Base-by-base conservation (phyloP, 2,797 vertebrate genomes). In the Meda fulgida region DNA sequence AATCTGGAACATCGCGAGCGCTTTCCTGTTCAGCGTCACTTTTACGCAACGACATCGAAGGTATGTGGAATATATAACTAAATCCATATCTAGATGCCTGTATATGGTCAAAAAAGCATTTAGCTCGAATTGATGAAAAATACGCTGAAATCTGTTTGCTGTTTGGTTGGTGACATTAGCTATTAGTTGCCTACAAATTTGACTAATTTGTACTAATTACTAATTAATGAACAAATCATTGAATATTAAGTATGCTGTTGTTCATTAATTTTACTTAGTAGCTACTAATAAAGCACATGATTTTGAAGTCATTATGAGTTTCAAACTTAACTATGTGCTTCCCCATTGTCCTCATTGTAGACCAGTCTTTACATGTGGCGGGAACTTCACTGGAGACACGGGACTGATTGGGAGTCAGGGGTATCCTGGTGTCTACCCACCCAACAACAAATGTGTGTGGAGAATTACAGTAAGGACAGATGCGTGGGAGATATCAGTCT, bases 391-490 rank as follows among this genome's bases (percentile, higher is more conserved):
- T 48, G 96, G 95, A 93, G 94, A 94, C 78, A 95, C 95, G 36
- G 96, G 96, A 78, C 92, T 95, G 89, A 94, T 97, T 92, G 96
- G 96, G 87, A 97, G 96, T 84, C 95, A 96, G 94, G 96, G 96
- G 88, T 96, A 96, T 90, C 96, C 96, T 79, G 95, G 94, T 86
- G 93, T 97, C 87, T 97, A 97, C 90, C 96, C 96, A 85, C 93
- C 96, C 69, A 97, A 96, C 91, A 96, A 94, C 93, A 97, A 96
- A 92, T 97, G 96, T 84, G 95, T 96, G 84, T 97, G 96, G 96
- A 97, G 95, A 94, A 97, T 97, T 92, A 97, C 95, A 91, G 96
- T 97, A 95, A 95, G 96, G 53, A 46, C n/a, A 66, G 40, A 58
- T 46, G 48, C 21, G 31, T 63, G 72, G 65, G 78, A 69, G 38